These are phyloP conservation scores for Teleiodes luculella DNA, from an alignment of 2,888 invertebrate species.

Conservation along the genomic window DNA sequence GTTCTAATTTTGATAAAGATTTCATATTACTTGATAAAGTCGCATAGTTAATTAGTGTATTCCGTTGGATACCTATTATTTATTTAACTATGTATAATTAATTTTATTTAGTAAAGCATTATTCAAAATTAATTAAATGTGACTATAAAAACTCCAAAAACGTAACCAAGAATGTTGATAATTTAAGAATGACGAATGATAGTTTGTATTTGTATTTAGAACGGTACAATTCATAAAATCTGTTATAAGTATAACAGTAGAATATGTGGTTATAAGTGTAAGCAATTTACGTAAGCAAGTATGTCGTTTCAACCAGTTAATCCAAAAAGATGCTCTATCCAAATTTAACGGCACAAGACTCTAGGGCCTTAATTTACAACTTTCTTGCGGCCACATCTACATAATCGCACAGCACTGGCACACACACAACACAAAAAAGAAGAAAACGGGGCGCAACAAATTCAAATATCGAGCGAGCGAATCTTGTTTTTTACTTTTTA, in stretches of 20 bases:
- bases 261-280: not conserved
- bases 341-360: slow-evolving; percentile 11
- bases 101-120: too few species aligned
- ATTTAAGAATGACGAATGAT: not conserved
- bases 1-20: too few species aligned
- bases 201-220: not conserved
- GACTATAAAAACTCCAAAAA: not conserved
- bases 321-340: slow-evolving; percentile 9
- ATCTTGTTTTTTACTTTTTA: slow-evolving; percentile 41
- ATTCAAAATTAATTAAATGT: too few species aligned
- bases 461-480: slow-evolving; percentile 41
- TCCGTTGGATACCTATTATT: not conserved
- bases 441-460: slow-evolving; percentile 48
- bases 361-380: slow-evolving; percentile 12
- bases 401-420: slow-evolving; percentile 44
- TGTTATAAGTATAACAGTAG: slow-evolving; percentile 1
- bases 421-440: slow-evolving; percentile 52
- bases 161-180: not conserved
- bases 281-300: not conserved
- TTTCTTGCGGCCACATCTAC: slow-evolving; percentile 11
- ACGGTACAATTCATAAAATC: not conserved
- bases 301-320: slow-evolving; percentile 1
- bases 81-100: too few species aligned
- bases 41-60: not conserved
- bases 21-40: too few species aligned